These are phyloP conservation scores for Pristionchus japonicus DNA, from an alignment of 2,888 invertebrate species.

Conservation along the genomic window DNA sequence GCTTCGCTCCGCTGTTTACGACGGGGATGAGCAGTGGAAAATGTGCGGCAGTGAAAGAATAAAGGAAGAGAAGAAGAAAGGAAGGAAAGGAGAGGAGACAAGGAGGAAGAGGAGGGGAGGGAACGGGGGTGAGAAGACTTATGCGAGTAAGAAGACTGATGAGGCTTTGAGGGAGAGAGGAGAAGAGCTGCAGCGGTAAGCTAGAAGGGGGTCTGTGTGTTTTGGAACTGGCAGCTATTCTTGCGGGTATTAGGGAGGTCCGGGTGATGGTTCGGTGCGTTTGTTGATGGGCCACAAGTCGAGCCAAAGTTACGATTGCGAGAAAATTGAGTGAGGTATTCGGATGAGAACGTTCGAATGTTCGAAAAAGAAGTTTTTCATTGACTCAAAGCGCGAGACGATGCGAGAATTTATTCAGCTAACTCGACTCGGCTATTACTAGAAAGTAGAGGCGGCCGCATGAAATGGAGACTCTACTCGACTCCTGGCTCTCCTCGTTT, in stretches of 20 bases:
- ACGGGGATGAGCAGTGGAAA: not conserved
- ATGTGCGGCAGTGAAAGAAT: not conserved
- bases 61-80: constrained; percentile 19
- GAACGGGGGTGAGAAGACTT: constrained; percentile 10
- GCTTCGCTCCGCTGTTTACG: not conserved
- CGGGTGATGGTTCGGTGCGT: not conserved
- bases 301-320: no score
- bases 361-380: no score
- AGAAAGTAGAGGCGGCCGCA: not conserved
- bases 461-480: constrained; percentile 34
- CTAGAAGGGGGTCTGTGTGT: not conserved
- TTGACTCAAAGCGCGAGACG: not conserved
- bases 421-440: not conserved
- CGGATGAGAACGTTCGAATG: no score
- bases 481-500: not conserved
- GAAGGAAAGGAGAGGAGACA: not conserved
- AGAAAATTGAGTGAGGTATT: no score
- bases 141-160: constrained; percentile 8
- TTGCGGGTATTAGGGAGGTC: not conserved
- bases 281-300: no score
- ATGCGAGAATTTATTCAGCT: not conserved
- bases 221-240: not conserved
- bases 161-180: no score
- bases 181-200: not conserved
- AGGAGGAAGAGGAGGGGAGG: not conserved